A percentile compares a stretch with the other conserved stretches of the same genome.
Evolutionary conservation across 2,797 vertebrate species (phyloP).

Genomic region (Pangasius djambal): DNA sequence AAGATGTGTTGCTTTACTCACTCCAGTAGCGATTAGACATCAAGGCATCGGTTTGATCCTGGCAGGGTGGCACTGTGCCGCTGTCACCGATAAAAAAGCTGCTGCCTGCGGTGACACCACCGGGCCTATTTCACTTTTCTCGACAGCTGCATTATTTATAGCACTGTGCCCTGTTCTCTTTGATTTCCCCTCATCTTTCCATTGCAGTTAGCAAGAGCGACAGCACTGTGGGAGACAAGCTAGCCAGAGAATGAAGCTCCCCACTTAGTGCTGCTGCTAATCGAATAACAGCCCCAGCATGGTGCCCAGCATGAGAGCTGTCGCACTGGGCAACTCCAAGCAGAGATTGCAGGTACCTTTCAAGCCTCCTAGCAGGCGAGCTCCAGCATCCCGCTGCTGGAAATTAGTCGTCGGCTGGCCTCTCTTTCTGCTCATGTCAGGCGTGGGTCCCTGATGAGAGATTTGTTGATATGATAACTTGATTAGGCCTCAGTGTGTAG

Average conservation of each 20-base stretch:
- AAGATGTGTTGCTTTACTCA: constrained; percentile 38
- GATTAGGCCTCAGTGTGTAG: constrained; percentile 79
- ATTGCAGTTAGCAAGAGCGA: constrained; percentile 61
- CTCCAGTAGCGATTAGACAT: constrained; percentile 9
- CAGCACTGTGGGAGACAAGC: constrained; percentile 72
- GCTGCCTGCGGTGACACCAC: constrained; percentile 50
- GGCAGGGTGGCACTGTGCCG: constrained; percentile 48
- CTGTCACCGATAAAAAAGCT: constrained; percentile 49
- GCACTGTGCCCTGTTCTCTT: constrained; percentile 60
- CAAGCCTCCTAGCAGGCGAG: constrained; percentile 78
- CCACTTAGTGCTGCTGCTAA: constrained; percentile 79
- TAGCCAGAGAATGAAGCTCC: constrained; percentile 77
- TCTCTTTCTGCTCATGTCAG: constrained; percentile 78
- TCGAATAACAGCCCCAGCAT: constrained; percentile 87
- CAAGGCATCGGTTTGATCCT: constrained; percentile 34
- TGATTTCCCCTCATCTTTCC: constrained; percentile 58
- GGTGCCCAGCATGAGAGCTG: constrained; percentile 80
- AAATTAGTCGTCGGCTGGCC: constrained; percentile 80
- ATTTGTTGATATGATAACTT: constrained; percentile 85
- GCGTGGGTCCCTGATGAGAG: constrained; percentile 76
- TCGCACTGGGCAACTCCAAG: constrained; percentile 78
- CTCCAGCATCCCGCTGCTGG: constrained; percentile 77
- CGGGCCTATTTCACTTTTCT: constrained; percentile 30
- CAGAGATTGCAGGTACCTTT: constrained; percentile 89
- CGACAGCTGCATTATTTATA: constrained; percentile 57